Evolutionary conservation across 1,140 invertebrate genomes (phyloP).

Genomic region (Homarus americanus): DNA sequence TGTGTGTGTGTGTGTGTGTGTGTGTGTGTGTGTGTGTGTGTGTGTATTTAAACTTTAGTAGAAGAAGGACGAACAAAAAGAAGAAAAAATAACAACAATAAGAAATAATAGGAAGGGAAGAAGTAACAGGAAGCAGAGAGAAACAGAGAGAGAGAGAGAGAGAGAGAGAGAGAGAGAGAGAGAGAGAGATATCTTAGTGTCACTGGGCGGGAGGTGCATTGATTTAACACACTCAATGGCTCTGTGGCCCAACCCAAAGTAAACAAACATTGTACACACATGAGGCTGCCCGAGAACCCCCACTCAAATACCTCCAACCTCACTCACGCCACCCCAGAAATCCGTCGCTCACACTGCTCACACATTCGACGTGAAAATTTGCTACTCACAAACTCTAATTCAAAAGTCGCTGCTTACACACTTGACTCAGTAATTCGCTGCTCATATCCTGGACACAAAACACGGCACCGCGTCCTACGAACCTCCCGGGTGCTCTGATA

Average conservation of each 20-base stretch:
- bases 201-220: neutral
- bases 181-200: neutral
- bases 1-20: no score
- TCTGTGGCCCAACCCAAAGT: neutral
- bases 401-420: neutral
- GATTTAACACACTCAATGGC: neutral
- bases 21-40: no score
- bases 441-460: no score
- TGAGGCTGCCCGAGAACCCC: neutral
- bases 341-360: no score
- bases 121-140: neutral
- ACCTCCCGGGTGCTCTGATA: neutral
- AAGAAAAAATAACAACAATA: no score
- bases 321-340: neutral
- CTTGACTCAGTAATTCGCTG: neutral
- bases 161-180: neutral
- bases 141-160: neutral
- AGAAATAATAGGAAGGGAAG: no score
- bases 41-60: no score
- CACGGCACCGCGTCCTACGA: no score
- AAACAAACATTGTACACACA: neutral
- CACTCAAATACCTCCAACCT: neutral
- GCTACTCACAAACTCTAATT: neutral
- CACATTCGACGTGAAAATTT: no score
- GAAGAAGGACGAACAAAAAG: no score